Conservation (phyloP, 2,888 invertebrate species). For the Melanchra persicariae region DNA sequence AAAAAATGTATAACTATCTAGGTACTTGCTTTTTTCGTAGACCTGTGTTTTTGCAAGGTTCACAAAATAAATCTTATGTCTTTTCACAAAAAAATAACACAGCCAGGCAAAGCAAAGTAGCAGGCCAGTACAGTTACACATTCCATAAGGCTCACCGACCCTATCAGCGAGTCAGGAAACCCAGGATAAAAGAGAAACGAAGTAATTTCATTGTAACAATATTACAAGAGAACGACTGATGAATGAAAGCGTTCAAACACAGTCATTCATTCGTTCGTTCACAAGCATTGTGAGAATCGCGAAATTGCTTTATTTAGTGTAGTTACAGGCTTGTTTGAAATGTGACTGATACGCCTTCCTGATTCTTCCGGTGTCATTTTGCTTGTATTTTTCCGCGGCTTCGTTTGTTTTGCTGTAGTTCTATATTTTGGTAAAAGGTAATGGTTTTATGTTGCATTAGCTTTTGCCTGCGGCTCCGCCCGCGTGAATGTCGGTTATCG, state of each 20-base stretch:
- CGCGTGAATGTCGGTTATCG: no score
- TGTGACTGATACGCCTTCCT: constrained; percentile 12
- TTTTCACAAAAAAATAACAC: background rate
- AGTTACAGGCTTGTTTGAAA: constrained; percentile 31
- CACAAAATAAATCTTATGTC: background rate
- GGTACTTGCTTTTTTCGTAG: no score
- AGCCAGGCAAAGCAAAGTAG: background rate
- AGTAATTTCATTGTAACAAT: constrained; percentile 47
- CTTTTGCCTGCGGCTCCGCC: no score
- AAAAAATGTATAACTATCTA: no score
- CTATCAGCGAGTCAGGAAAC: constrained; percentile 14
- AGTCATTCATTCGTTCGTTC: constrained; percentile 36
- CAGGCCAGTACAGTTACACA: constrained; percentile 30
- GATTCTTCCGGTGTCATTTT: constrained; percentile 42
- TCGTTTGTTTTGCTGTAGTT: constrained; percentile 3
- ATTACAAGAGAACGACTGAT: constrained; percentile 34
- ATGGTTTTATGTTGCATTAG: no score
- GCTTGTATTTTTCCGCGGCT: constrained; percentile 3
- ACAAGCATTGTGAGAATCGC: constrained; percentile 52
- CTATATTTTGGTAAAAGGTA: background rate
- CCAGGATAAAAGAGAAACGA: constrained; percentile 33
- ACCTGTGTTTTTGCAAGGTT: background rate
- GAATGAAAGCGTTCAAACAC: constrained; percentile 47
- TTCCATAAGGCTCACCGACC: constrained; percentile 35
- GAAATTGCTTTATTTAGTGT: constrained; percentile 51